phyloP scores from a whole-genome alignment of 2,113 vertebrate genomes.

The Actenoides hombroni region DNA sequence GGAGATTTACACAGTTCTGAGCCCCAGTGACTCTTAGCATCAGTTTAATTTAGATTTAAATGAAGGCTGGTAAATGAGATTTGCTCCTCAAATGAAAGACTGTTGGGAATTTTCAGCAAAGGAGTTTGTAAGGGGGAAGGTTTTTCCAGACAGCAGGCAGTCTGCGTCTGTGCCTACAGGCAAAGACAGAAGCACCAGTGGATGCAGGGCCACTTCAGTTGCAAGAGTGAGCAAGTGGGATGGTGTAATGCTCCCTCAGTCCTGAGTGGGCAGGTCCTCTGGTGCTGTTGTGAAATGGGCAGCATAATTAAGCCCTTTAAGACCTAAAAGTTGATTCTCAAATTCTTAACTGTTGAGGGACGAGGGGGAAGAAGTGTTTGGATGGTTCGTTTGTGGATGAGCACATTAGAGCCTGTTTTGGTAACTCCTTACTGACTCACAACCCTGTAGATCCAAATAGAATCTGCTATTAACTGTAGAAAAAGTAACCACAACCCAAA shows the following conservation, averaged over 20 bases:
- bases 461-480: not conserved
- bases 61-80: constrained; percentile 54
- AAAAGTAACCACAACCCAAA: not conserved
- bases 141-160: constrained; percentile 37
- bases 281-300: not conserved
- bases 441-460: not conserved
- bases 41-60: constrained; percentile 55
- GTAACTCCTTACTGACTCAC: not conserved
- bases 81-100: not conserved
- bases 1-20: constrained; percentile 10
- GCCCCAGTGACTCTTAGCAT: constrained; percentile 24
- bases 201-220: not conserved
- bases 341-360: not conserved
- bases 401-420: not conserved
- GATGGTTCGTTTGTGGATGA: not conserved
- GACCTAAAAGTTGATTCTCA: not conserved
- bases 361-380: not conserved
- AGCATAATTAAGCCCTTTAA: not conserved
- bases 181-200: not conserved
- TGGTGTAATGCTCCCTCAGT: not conserved
- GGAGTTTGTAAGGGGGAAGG: not conserved
- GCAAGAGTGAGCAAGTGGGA: not conserved
- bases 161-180: constrained; percentile 52
- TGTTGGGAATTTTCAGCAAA: constrained; percentile 36
- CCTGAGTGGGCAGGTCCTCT: not conserved